Conservation (phyloP, 2,888 invertebrate species). For the Xestia sexstrigata region DNA sequence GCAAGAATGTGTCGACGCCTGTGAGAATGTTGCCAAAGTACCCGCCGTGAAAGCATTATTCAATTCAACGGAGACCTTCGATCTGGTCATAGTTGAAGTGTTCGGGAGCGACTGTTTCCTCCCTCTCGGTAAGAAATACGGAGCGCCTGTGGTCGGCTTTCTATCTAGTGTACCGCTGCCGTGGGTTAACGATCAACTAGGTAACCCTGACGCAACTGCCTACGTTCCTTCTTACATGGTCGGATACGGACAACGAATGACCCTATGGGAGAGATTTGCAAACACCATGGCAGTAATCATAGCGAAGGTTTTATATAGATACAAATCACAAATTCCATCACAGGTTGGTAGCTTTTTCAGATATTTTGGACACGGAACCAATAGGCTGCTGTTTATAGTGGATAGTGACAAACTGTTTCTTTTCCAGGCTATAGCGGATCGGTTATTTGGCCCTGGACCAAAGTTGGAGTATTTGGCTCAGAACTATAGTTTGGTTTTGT, state of each 20-base stretch:
- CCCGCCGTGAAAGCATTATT: constrained; percentile 82
- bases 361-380: constrained; percentile 3
- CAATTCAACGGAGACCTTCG: constrained; percentile 81
- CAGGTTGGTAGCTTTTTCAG: constrained; percentile 74
- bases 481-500: constrained; percentile 89
- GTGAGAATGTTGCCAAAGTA: constrained; percentile 83
- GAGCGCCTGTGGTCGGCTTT: constrained; percentile 89
- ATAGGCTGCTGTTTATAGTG: not conserved
- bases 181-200: constrained; percentile 90
- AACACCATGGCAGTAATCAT: constrained; percentile 85
- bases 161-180: constrained; percentile 90
- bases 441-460: constrained; percentile 88
- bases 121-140: constrained; percentile 88
- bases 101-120: constrained; percentile 91
- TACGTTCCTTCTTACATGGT: constrained; percentile 91
- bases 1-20: constrained; percentile 86
- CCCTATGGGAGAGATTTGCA: constrained; percentile 84
- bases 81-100: constrained; percentile 87
- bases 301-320: constrained; percentile 83
- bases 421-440: constrained; percentile 85
- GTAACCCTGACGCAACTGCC: constrained; percentile 90
- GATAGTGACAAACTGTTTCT: constrained; percentile 25
- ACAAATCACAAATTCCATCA: constrained; percentile 85
- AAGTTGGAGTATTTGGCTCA: constrained; percentile 84
- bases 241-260: constrained; percentile 88